These are phyloP conservation scores for Caradrina clavipalpis DNA, from an alignment of 2,888 invertebrate genomes.

Conservation along the genomic window DNA sequence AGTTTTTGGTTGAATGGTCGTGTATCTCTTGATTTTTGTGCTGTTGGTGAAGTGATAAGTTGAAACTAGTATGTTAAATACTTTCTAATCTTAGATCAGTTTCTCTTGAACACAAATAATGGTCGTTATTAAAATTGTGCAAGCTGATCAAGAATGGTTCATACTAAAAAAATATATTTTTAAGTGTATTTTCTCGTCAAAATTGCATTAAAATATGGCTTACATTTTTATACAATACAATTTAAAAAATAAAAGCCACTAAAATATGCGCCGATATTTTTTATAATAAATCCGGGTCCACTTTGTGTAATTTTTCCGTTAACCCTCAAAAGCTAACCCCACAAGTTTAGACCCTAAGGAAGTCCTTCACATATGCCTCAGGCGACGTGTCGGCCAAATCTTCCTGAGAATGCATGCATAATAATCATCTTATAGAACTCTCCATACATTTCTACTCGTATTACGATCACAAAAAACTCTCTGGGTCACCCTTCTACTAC, in stretches of 20 bases:
- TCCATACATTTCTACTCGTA: constrained; percentile 81
- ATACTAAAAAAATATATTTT: too few relatives aligned
- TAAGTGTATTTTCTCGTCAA: background rate
- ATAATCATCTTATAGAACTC: constrained; percentile 84
- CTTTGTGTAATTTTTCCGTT: constrained; percentile 70
- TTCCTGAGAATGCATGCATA: constrained; percentile 90
- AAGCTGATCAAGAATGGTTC: too few relatives aligned
- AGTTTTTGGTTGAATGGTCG: constrained; percentile 16
- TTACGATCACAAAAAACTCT: constrained; percentile 84
- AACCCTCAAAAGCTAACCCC: constrained; percentile 74
- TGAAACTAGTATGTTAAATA: background rate
- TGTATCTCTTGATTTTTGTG: constrained; percentile 23
- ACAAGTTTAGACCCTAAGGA: constrained; percentile 78
- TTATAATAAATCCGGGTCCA: constrained; percentile 44
- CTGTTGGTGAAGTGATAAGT: background rate
- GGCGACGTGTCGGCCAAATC: constrained; percentile 82
- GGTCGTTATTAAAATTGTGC: too few relatives aligned
- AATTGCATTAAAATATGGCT: background rate
- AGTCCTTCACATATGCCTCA: constrained; percentile 81
- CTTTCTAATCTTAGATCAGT: too few relatives aligned
- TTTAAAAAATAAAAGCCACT: constrained; percentile 17
- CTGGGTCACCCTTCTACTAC: constrained; percentile 86
- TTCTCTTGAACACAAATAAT: too few relatives aligned
- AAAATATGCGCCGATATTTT: constrained; percentile 40
- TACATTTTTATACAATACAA: constrained; percentile 19